These are phyloP conservation scores for Phalloptychus januarius DNA, from an alignment of 2,797 vertebrate genomes.

Conservation along the genomic window DNA sequence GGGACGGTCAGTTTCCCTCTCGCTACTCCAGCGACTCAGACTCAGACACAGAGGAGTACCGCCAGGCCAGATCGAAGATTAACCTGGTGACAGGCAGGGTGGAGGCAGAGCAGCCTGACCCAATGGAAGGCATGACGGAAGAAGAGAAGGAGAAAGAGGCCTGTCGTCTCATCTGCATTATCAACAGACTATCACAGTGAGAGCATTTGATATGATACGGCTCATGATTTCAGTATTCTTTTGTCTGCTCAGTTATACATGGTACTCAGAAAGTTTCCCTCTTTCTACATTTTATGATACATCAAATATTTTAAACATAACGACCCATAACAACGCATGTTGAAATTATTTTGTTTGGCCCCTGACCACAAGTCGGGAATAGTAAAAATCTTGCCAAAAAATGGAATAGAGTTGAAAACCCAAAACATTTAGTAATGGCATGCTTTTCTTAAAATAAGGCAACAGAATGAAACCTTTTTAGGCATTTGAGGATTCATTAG, in stretches of 20 bases:
- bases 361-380: no score
- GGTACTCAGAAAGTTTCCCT: not conserved
- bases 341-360: no score
- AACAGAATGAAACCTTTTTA: no score
- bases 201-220: not conserved
- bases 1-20: not conserved
- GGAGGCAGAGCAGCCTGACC: conserved; percentile 87
- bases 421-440: no score
- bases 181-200: conserved; percentile 76
- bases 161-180: conserved; percentile 85
- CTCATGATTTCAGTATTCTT: not conserved
- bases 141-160: conserved; percentile 90
- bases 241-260: not conserved
- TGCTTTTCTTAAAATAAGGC: no score
- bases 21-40: conserved; percentile 74
- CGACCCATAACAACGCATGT: no score
- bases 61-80: conserved; percentile 77
- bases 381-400: no score
- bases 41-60: conserved; percentile 69
- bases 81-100: conserved; percentile 89
- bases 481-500: no score
- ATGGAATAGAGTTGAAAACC: no score
- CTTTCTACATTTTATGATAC: not conserved
- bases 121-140: conserved; percentile 90
- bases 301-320: not conserved